These are phyloP conservation scores for Ciconia maguari DNA, from an alignment of 2,113 vertebrate genomes.

Conservation along the genomic window DNA sequence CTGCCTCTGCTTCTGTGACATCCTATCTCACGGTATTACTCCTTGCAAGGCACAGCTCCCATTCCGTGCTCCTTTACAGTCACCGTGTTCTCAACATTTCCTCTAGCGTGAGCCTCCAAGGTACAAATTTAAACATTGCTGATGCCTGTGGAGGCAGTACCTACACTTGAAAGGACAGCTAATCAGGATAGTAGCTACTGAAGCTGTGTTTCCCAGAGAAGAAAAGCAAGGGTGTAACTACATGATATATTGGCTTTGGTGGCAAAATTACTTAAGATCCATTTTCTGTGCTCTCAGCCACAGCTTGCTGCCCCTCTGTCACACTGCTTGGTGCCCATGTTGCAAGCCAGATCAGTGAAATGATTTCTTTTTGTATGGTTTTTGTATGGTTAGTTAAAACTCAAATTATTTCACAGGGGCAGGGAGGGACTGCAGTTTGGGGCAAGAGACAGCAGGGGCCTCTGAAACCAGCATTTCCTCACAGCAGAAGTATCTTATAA, in stretches of 20 bases:
- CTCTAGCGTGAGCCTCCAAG: background rate
- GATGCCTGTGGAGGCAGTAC: background rate
- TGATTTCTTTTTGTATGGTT: background rate
- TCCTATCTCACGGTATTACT: fast-evolving
- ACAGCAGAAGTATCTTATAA: background rate
- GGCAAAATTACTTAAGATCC: background rate
- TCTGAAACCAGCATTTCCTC: background rate
- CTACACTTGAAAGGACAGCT: background rate
- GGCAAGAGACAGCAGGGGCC: background rate
- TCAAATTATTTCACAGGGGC: background rate
- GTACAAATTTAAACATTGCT: background rate
- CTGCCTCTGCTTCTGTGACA: background rate
- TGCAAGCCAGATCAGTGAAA: background rate
- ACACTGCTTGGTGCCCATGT: background rate
- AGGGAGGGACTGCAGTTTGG: background rate
- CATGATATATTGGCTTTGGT: background rate
- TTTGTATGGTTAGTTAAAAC: background rate
- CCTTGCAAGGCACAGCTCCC: background rate
- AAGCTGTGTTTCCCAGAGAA: background rate
- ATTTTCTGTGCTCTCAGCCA: background rate
- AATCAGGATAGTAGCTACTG: background rate
- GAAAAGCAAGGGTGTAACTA: background rate
- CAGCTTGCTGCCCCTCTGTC: background rate
- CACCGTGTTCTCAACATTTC: background rate
- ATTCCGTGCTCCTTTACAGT: background rate